phyloP scores from a whole-genome alignment of 2,113 vertebrate species.

The Poeciliopsis retropinna region DNA sequence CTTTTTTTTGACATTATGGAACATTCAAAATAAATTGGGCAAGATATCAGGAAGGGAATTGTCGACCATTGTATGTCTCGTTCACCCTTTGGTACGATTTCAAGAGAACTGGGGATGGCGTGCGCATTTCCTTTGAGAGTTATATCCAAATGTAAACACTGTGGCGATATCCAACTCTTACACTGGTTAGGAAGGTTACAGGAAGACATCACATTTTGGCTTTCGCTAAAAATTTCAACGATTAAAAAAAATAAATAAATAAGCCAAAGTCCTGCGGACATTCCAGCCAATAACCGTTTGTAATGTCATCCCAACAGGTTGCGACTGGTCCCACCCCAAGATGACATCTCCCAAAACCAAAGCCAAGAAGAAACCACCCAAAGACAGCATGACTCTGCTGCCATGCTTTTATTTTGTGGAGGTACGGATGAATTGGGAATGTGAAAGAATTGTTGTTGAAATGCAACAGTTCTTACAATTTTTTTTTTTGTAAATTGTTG shows the following conservation, averaged over 20 bases:
- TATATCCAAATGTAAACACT: background rate
- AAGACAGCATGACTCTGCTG: conserved; percentile 91
- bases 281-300: background rate
- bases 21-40: background rate
- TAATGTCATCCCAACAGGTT: conserved; percentile 52
- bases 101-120: background rate
- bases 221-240: background rate
- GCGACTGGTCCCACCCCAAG: conserved; percentile 74
- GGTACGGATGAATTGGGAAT: conserved; percentile 56
- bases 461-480: too few species aligned
- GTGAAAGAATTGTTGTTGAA: too few species aligned
- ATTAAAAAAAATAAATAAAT: too few species aligned
- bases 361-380: conserved; percentile 83
- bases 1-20: background rate
- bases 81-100: background rate
- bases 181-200: background rate
- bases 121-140: background rate
- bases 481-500: too few species aligned
- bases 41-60: background rate
- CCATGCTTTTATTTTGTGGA: conserved; percentile 95
- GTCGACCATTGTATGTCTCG: background rate
- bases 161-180: background rate
- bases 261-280: background rate
- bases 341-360: conserved; percentile 82
- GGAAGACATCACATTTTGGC: background rate